Base-by-base conservation (phyloP, 2,888 invertebrate species). In the Spodoptera littoralis region DNA sequence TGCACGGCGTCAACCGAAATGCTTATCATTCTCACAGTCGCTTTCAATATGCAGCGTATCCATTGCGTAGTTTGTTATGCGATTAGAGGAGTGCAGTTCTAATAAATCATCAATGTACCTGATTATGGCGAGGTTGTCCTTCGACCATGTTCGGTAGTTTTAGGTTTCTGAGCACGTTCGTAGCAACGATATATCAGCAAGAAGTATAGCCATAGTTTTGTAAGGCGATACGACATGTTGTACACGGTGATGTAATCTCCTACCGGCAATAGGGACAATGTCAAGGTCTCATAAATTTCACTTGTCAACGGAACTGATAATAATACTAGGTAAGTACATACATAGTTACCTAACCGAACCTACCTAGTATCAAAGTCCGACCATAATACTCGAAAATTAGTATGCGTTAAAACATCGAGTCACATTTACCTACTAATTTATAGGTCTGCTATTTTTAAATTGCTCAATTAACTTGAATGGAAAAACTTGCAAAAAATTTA, bases 201-300 rank as follows among this genome's bases (percentile, higher is more conserved):
- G 79, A 66, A 73, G 73, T 78, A 80, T 65, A 69, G 74, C 73
- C 78, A 78, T 83, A 84, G 84, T 88, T 87, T 88, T 85, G 90
- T 88, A 89, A 90, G 85, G 74, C 77, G 84, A 83, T 80, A 80
- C 80, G 75, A 86, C 86, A 86, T 88, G 89, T 84, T 73, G 65
- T 70, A 84, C 70, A 73, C 69, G 70, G 75, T 90, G 86, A 88
- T 85, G 90, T 89, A 90, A 92, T 80, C 59, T 50, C 30, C 30
- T 72, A 79, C 70, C 73, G 78, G 81, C 86, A 90, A 87, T 79
- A 85, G 77, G 83, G 81, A 84, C 91, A 91, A 88, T 88, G 92
- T 91, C 91, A 91, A 91, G 91, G 91, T 88, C 81, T 70, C 56
- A 68, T 73, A 70, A 84, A 84, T 89, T 90, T 89, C 87, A 88